Percentiles rank a stretch among this genome's conserved stretches.
Evolutionary conservation across 2,797 vertebrate species (phyloP).

Genomic region (Tympanoctomys barrerae): DNA sequence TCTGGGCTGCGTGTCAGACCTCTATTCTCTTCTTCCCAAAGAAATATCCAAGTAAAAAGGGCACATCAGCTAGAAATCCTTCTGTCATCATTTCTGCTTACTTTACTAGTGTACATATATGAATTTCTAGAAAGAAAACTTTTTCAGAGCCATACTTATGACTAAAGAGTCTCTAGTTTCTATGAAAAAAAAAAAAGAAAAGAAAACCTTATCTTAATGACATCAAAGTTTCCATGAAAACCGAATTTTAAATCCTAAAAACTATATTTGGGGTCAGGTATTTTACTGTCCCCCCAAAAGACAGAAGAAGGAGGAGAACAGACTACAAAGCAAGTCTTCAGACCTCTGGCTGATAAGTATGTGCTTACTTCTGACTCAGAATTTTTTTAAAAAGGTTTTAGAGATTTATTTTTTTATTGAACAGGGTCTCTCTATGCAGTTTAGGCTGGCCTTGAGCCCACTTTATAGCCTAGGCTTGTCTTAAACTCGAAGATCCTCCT

Average conservation of each 20-base stretch:
- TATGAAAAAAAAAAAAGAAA: background rate
- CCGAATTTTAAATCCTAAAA: background rate
- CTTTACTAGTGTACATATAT: background rate
- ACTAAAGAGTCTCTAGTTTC: background rate
- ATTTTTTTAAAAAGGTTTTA: too few species aligned
- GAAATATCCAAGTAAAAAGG: background rate
- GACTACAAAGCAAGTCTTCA: background rate
- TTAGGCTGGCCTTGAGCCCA: too few species aligned
- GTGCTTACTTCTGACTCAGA: background rate
- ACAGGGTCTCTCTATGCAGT: too few species aligned
- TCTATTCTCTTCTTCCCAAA: background rate
- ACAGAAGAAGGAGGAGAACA: background rate
- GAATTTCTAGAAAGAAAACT: background rate
- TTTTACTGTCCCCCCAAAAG: background rate
- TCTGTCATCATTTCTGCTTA: background rate
- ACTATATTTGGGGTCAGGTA: background rate
- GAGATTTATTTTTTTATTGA: too few species aligned
- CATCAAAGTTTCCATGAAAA: background rate
- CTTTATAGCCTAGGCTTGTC: too few species aligned
- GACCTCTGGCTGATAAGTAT: background rate
- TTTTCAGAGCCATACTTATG: background rate
- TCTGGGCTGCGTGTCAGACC: background rate
- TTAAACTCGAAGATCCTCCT: too few species aligned
- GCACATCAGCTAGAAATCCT: background rate
- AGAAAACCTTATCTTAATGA: too few species aligned